Percentiles rank a stretch among this genome's conserved stretches.
Conservation (phyloP, 2,797 vertebrate genomes). For the Myoxocephalus aenaeus region DNA sequence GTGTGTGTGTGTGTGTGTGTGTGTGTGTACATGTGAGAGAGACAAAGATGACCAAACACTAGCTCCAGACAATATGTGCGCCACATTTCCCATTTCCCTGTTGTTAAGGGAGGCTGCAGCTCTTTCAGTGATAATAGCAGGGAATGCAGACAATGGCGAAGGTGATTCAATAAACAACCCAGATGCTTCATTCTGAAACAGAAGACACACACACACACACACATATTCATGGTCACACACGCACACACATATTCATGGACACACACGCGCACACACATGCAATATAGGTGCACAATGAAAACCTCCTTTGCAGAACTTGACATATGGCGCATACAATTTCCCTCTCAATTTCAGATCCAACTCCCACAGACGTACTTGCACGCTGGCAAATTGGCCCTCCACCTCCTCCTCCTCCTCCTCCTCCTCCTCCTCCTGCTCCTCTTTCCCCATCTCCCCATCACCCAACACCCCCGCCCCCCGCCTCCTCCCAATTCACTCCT, state of each 20-base stretch:
- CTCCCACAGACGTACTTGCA: slow-evolving; percentile 78
- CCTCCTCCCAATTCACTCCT: slow-evolving; percentile 70
- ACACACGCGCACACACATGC: slow-evolving; percentile 54
- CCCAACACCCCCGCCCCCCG: slow-evolving; percentile 48
- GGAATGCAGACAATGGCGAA: slow-evolving; percentile 69
- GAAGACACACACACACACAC: slow-evolving; percentile 48
- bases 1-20: slow-evolving; percentile 39
- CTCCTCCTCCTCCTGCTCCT: slow-evolving; percentile 32
- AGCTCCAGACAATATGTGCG: slow-evolving; percentile 68
- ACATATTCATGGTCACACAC: slow-evolving; percentile 23
- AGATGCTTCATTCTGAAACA: slow-evolving; percentile 68
- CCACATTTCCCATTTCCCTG: slow-evolving; percentile 68
- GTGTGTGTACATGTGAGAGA: slow-evolving; percentile 33
- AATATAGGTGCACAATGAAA: slow-evolving; percentile 64
- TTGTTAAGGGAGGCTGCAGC: slow-evolving; percentile 42
- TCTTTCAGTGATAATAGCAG: slow-evolving; percentile 70
- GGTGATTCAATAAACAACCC: slow-evolving; percentile 77
- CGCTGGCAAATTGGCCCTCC: slow-evolving; percentile 73
- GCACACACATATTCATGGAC: slow-evolving; percentile 23
- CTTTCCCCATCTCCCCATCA: slow-evolving; percentile 54
- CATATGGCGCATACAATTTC: slow-evolving; percentile 83
- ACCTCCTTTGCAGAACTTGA: slow-evolving; percentile 80
- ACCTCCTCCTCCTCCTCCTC: slow-evolving; percentile 16
- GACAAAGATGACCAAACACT: slow-evolving; percentile 74
- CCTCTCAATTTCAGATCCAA: slow-evolving; percentile 83